Conservation (phyloP, 2,888 invertebrate genomes). For the Disparrhopalites patrizii region DNA sequence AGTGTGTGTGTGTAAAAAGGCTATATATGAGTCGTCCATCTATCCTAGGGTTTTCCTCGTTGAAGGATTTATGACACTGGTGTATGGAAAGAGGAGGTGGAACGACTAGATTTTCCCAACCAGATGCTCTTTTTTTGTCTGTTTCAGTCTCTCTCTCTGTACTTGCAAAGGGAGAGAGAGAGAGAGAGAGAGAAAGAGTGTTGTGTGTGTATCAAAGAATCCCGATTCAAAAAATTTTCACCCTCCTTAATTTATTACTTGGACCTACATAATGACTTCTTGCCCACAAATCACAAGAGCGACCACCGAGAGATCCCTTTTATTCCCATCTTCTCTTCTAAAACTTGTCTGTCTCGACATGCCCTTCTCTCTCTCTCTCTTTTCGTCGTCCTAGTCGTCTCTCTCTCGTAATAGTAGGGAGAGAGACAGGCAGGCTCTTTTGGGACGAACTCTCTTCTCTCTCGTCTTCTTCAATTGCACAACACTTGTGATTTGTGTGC, state of each 20-base stretch:
- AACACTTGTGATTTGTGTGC: constrained; percentile 26
- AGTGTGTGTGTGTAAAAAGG: no score
- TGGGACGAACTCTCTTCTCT: no score
- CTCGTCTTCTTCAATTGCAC: constrained; percentile 29
- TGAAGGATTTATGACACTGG: constrained; percentile 48
- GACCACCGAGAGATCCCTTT: constrained; percentile 44
- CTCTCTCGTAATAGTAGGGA: no score
- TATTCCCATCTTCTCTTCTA: constrained; percentile 24
- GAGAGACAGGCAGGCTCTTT: no score
- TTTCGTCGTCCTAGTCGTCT: not conserved
- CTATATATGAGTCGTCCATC: constrained; percentile 27
- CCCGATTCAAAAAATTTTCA: constrained; percentile 45
- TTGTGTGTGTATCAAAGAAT: constrained; percentile 41
- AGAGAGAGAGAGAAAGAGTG: not conserved
- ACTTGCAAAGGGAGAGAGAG: not conserved
- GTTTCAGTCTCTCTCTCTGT: constrained; percentile 2
- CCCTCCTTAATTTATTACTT: constrained; percentile 45
- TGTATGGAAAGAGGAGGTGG: constrained; percentile 35
- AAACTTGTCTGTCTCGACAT: constrained; percentile 30
- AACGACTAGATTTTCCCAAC: constrained; percentile 39
- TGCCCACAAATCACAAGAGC: constrained; percentile 44
- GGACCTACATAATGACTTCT: constrained; percentile 45
- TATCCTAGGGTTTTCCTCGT: constrained; percentile 30
- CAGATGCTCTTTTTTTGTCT: constrained; percentile 46
- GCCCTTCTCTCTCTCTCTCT: constrained; percentile 24